These are phyloP conservation scores for Chromoteleia sp. DNA, from an alignment of 2,888 invertebrate species.

Conservation along the genomic window DNA sequence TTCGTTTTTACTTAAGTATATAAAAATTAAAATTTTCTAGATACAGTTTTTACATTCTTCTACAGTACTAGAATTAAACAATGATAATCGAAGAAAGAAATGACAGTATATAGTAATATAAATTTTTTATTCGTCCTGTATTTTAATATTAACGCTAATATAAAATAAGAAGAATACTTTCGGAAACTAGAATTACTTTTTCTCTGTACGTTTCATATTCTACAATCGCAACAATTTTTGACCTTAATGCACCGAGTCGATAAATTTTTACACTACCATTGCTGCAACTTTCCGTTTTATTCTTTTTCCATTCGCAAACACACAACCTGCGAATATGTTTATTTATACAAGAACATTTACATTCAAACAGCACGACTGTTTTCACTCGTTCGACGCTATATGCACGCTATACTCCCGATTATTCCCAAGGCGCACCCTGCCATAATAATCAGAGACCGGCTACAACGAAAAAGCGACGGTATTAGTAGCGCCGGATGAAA, in stretches of 20 bases:
- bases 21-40: too few species aligned
- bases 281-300: constrained; percentile 9
- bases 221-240: too few species aligned
- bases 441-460: constrained; percentile 51
- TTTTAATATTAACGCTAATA: too few species aligned
- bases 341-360: constrained; percentile 32
- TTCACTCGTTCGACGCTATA: constrained; percentile 23
- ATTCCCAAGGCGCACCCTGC: constrained; percentile 58
- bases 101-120: too few species aligned
- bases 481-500: constrained; percentile 57
- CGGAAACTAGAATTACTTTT: too few species aligned
- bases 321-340: background rate
- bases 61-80: too few species aligned
- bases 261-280: constrained; percentile 2
- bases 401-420: constrained; percentile 33
- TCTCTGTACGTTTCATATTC: too few species aligned
- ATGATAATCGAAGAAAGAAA: too few species aligned
- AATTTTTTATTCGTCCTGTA: too few species aligned
- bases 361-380: constrained; percentile 24
- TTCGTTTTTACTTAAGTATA: too few species aligned
- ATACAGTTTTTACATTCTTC: too few species aligned
- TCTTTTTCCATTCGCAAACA: constrained; percentile 4
- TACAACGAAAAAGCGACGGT: constrained; percentile 47
- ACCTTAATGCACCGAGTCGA: constrained; percentile 2
- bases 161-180: too few species aligned